phyloP scores from a whole-genome alignment of 2,888 invertebrate species.

The Helicoverpa assulta region DNA sequence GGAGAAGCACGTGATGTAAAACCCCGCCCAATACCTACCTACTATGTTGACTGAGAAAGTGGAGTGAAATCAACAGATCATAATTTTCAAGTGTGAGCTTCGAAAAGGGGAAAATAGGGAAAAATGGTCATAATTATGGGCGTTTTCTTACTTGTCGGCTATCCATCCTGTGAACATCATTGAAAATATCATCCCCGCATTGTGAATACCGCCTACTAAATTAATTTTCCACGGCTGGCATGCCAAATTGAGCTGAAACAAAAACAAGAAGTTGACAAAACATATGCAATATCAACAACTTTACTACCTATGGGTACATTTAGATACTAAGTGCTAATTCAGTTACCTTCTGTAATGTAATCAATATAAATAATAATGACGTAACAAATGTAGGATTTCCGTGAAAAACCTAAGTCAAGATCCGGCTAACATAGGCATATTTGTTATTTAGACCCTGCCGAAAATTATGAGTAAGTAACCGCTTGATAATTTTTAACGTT shows the following conservation, averaged over 20 bases:
- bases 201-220: constrained; percentile 90
- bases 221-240: constrained; percentile 88
- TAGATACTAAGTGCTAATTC: constrained; percentile 1
- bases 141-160: constrained; percentile 87
- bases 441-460: too few species aligned
- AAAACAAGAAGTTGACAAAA: constrained; percentile 30
- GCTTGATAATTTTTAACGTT: too few species aligned
- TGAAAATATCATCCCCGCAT: constrained; percentile 91
- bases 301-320: background rate
- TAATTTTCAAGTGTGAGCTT: too few species aligned
- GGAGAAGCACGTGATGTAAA: too few species aligned
- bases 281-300: constrained; percentile 2
- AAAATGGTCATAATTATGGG: background rate
- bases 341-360: background rate
- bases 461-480: too few species aligned
- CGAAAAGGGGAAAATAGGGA: background rate
- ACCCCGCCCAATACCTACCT: too few species aligned
- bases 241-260: constrained; percentile 77
- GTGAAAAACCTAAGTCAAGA: background rate
- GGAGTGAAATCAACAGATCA: too few species aligned
- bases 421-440: background rate
- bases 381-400: background rate
- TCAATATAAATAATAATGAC: background rate
- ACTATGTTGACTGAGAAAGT: too few species aligned
- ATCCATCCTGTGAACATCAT: constrained; percentile 91